Evolutionary conservation across 2,888 invertebrate species (phyloP).

Genomic region (Xylota sylvarum): DNA sequence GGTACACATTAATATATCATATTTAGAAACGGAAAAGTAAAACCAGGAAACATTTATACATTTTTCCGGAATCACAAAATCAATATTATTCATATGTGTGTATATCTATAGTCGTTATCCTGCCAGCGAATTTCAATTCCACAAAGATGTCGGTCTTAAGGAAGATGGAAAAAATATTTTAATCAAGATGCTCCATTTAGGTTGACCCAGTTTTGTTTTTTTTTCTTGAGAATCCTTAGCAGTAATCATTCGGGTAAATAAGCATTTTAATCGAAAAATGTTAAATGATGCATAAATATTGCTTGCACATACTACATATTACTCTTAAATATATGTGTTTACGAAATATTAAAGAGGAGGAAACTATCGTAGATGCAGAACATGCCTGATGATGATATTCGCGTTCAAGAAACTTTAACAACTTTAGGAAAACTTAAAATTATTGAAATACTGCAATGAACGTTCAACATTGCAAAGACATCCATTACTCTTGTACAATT

Average conservation of each 20-base stretch:
- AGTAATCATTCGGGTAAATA: background rate
- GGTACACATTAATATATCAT: background rate
- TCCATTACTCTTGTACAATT: no score
- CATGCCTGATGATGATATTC: background rate
- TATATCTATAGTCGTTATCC: background rate
- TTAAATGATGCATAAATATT: constrained; percentile 9
- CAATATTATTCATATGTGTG: background rate
- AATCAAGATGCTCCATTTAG: constrained; percentile 9
- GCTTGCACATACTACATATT: background rate
- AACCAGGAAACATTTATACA: background rate
- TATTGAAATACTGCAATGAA: no score
- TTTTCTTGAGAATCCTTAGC: constrained; percentile 1
- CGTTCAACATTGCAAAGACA: no score
- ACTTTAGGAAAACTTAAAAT: no score
- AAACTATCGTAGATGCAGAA: background rate
- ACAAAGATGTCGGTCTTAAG: background rate
- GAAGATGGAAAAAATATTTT: background rate
- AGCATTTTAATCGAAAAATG: constrained; percentile 5
- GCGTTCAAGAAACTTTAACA: background rate
- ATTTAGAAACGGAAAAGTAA: background rate
- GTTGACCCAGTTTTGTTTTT: background rate
- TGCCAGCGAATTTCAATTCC: background rate
- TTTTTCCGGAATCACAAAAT: background rate
- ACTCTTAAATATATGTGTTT: background rate
- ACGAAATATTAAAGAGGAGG: background rate